phyloP scores from a whole-genome alignment of 1,140 invertebrate genomes.

The Drosophila tsacasi region DNA sequence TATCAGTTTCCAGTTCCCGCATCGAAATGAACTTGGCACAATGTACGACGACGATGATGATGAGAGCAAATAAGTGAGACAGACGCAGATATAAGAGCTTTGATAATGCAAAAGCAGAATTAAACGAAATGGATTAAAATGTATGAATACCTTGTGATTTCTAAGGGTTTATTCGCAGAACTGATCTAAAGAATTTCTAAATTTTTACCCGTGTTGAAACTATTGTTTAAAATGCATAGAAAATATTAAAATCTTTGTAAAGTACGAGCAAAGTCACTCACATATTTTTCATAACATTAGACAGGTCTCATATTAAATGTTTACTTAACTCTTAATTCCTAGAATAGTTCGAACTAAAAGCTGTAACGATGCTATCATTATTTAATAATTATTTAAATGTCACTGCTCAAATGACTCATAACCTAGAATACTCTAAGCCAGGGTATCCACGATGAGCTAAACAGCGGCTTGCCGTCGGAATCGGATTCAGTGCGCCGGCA shows the following conservation, averaged over 20 bases:
- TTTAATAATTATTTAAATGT: neutral
- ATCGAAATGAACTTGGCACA: constrained; percentile 29
- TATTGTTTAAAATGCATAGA: neutral
- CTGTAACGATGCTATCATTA: neutral
- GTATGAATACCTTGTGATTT: neutral
- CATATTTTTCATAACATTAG: no score
- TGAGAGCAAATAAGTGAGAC: constrained; percentile 12
- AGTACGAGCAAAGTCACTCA: no score
- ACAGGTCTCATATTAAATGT: no score
- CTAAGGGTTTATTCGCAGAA: neutral
- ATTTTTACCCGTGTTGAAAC: fast-evolving
- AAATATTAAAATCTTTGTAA: neutral
- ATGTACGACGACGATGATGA: constrained; percentile 6
- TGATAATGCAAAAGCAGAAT: constrained; percentile 49
- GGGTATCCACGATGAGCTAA: constrained; percentile 23
- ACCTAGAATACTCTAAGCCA: constrained; percentile 12
- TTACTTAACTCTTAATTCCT: neutral
- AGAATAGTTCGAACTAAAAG: neutral
- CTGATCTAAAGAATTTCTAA: neutral
- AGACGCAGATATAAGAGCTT: constrained; percentile 30
- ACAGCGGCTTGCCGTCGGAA: constrained; percentile 23
- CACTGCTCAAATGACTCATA: neutral
- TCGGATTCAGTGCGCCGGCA: constrained; percentile 64
- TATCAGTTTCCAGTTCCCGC: constrained; percentile 32
- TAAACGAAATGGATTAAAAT: neutral